phyloP scores from a whole-genome alignment of 1,140 invertebrate species.

The Zaprionus lachaisei region DNA sequence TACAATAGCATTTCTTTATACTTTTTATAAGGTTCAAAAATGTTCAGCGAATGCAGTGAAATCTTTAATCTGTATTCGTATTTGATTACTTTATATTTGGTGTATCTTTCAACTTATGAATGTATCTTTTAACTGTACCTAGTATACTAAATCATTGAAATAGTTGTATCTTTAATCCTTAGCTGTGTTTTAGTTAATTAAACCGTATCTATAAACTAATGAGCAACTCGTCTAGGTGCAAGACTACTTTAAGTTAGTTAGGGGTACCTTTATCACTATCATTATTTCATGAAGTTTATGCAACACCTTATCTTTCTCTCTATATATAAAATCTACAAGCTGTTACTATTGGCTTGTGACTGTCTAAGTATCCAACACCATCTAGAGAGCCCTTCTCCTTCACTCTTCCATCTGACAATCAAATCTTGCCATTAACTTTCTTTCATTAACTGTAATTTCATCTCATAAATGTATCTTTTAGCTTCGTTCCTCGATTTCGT shows the following conservation, averaged over 20 bases:
- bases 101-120: not conserved
- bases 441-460: not conserved
- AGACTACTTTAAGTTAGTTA: too few species aligned
- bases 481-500: not conserved
- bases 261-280: too few species aligned
- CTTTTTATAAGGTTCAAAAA: not conserved
- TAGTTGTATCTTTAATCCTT: too few species aligned
- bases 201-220: too few species aligned
- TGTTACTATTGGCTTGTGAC: not conserved
- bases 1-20: not conserved
- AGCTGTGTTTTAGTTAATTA: too few species aligned
- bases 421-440: not conserved
- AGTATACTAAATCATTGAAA: too few species aligned
- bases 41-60: not conserved
- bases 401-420: not conserved
- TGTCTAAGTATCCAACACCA: not conserved
- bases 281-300: too few species aligned
- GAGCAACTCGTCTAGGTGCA: not conserved
- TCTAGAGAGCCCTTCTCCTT: not conserved
- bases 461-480: constrained; percentile 3
- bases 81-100: too few species aligned
- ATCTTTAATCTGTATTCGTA: not conserved
- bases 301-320: too few species aligned
- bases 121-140: not conserved
- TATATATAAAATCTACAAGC: too few species aligned